A percentile compares a stretch with the other conserved stretches of the same genome.
Conservation (phyloP, 2,888 invertebrate genomes). For the Smittia sp. region DNA sequence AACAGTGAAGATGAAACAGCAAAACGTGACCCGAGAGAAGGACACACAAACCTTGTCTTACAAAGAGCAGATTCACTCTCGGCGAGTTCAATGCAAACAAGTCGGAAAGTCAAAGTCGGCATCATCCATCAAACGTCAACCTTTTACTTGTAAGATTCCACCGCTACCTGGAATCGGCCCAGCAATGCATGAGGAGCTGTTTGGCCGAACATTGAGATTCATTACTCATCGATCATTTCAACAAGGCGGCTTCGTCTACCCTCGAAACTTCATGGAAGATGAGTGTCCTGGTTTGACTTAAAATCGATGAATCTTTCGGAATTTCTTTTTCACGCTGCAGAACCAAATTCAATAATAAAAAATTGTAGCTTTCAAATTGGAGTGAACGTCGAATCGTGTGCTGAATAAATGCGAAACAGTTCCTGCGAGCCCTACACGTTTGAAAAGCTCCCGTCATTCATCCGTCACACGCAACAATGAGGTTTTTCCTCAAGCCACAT, state of each 20-base stretch:
- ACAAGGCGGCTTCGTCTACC: conserved; percentile 45
- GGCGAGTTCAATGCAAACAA: conserved; percentile 17
- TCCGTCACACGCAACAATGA: background rate
- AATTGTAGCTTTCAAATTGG: background rate
- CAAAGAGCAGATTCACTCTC: background rate
- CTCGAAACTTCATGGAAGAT: conserved; percentile 45
- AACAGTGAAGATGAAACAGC: background rate
- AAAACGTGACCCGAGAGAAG: conserved; percentile 12
- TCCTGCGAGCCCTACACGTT: too few relatives aligned
- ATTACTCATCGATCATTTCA: conserved; percentile 43
- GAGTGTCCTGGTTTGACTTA: conserved; percentile 45
- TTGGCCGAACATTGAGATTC: conserved; percentile 56
- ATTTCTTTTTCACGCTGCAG: background rate
- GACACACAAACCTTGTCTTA: conserved; percentile 37
- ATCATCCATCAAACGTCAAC: conserved; percentile 28
- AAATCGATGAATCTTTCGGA: conserved; percentile 23
- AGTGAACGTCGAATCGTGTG: background rate
- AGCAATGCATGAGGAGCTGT: conserved; percentile 56
- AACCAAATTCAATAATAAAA: background rate
- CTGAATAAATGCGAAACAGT: too few relatives aligned
- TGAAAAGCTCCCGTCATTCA: too few relatives aligned
- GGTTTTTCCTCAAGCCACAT: background rate
- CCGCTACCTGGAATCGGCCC: conserved; percentile 63
- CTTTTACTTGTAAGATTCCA: conserved; percentile 49
- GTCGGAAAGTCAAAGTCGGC: conserved; percentile 24